Evolutionary conservation across 1,140 invertebrate species (phyloP).

Genomic region (Achatina immaculata): DNA sequence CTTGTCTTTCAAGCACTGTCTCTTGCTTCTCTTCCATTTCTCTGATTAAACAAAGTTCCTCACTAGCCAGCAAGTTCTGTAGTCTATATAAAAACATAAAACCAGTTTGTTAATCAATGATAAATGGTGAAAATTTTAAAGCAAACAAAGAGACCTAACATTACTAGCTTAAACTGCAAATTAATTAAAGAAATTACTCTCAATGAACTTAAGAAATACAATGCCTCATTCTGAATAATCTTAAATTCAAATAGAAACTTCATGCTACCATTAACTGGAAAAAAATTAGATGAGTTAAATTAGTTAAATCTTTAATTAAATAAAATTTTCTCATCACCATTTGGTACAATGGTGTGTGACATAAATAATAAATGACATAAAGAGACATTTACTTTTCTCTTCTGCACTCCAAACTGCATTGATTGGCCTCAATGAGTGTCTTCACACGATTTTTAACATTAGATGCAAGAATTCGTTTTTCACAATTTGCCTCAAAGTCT

Average conservation of each 20-base stretch:
- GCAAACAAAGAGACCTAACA: not conserved
- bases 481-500: conserved; percentile 66
- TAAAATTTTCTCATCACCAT: too few species aligned
- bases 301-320: too few species aligned
- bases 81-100: conserved; percentile 58
- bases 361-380: too few species aligned
- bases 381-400: conserved; percentile 67
- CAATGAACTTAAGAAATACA: too few species aligned
- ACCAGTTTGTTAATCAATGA: not conserved
- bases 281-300: too few species aligned
- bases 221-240: too few species aligned
- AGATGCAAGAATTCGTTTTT: conserved; percentile 63
- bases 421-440: conserved; percentile 53
- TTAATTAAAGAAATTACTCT: not conserved
- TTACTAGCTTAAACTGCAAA: not conserved
- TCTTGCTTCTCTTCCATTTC: conserved; percentile 69
- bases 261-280: too few species aligned
- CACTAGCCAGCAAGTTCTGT: conserved; percentile 56
- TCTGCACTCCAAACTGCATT: conserved; percentile 65
- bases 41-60: conserved; percentile 59
- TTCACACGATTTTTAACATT: conserved; percentile 60
- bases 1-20: conserved; percentile 67
- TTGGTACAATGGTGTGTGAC: too few species aligned
- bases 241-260: too few species aligned
- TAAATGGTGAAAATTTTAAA: not conserved